A percentile compares a stretch with the other conserved stretches of the same genome.
These are phyloP conservation scores for Morelia viridis DNA, from an alignment of 2,797 vertebrate genomes.

Conservation along the genomic window DNA sequence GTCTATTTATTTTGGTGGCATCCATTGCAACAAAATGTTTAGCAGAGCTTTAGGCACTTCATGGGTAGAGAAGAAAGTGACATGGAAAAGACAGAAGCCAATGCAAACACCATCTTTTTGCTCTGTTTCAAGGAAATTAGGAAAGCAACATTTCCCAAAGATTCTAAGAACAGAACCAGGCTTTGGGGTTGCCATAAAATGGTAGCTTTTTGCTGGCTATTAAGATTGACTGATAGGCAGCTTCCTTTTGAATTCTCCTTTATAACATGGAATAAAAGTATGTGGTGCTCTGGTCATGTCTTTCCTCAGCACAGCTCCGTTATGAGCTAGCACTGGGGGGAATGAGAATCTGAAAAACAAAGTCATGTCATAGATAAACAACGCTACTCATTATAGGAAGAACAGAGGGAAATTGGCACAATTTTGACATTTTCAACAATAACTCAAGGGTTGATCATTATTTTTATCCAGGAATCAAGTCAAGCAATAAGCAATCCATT, in stretches of 20 bases:
- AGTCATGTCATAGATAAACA: not conserved
- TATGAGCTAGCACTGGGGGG: not conserved
- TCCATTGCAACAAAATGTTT: constrained; percentile 29
- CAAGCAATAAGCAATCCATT: not conserved
- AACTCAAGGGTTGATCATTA: not conserved
- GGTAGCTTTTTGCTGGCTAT: not conserved
- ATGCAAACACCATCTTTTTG: not conserved
- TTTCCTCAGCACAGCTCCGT: not conserved
- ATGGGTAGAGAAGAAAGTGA: constrained; percentile 19
- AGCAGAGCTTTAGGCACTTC: constrained; percentile 40
- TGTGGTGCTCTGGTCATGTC: too few relatives aligned
- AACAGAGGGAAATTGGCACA: not conserved
- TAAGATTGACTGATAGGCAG: not conserved
- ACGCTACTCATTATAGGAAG: not conserved
- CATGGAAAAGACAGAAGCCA: not conserved
- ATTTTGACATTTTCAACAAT: not conserved
- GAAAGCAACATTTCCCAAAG: not conserved
- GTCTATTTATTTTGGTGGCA: constrained; percentile 63
- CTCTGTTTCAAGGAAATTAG: not conserved
- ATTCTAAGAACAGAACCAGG: not conserved
- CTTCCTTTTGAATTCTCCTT: not conserved
- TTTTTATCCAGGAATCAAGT: not conserved
- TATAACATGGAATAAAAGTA: not conserved
- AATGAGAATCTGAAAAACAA: too few relatives aligned
- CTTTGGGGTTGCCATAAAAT: not conserved